Evolutionary conservation across 2,797 vertebrate genomes (phyloP).

Genomic region (Ptychadena robeensis): DNA sequence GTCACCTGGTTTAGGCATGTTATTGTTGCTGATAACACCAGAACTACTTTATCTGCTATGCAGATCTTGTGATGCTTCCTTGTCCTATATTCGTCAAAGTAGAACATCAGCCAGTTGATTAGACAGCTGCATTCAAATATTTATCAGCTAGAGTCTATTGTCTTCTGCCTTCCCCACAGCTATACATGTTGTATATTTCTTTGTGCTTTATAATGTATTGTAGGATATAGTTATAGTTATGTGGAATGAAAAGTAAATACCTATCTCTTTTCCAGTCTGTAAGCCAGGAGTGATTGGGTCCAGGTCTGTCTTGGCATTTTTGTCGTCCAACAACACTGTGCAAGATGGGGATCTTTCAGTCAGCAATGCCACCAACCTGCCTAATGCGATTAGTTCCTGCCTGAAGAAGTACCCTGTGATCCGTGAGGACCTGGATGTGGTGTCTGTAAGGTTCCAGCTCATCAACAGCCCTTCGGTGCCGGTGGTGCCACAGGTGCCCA

Average conservation of each 20-base stretch:
- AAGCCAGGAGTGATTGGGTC: slow-evolving; percentile 74
- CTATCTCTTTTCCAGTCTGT: slow-evolving; percentile 76
- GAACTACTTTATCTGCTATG: too few species aligned
- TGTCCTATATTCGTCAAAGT: too few species aligned
- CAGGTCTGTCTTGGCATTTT: slow-evolving; percentile 65
- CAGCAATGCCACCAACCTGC: background rate
- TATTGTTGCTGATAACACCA: too few species aligned
- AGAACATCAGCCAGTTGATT: too few species aligned
- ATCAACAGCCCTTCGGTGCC: slow-evolving; percentile 74
- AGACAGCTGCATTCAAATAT: too few species aligned
- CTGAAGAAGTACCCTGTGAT: slow-evolving; percentile 80
- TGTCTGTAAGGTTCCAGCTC: slow-evolving; percentile 83
- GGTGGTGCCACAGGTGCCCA: slow-evolving; percentile 73
- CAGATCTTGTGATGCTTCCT: too few species aligned
- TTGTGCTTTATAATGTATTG: too few species aligned
- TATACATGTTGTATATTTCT: too few species aligned
- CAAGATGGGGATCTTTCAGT: slow-evolving; percentile 16
- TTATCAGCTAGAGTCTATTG: too few species aligned
- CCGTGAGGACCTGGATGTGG: slow-evolving; percentile 85
- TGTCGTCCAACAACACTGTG: slow-evolving; percentile 52
- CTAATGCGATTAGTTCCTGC: slow-evolving; percentile 69
- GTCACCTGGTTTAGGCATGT: too few species aligned
- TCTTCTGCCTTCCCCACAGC: too few species aligned
- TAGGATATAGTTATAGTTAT: background rate
- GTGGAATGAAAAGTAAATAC: background rate